Evolutionary conservation across 2,888 invertebrate genomes (phyloP).

Genomic region (Drosophila demipolita): DNA sequence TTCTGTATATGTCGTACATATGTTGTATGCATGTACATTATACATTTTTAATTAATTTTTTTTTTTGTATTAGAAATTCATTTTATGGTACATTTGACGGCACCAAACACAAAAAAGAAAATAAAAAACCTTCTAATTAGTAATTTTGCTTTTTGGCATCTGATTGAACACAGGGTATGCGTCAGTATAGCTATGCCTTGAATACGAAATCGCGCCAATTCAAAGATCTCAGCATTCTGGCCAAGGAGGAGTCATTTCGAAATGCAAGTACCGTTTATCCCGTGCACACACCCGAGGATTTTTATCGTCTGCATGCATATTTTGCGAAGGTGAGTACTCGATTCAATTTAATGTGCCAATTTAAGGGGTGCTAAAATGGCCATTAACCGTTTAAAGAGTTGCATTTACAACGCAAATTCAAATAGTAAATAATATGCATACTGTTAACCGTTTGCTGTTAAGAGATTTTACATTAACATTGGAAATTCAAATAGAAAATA

Average conservation of each 20-base stretch:
- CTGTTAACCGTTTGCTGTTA: conserved; percentile 5
- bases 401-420: not conserved
- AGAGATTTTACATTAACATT: not conserved
- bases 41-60: not conserved
- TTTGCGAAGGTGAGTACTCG: conserved; percentile 87
- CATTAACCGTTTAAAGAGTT: conserved; percentile 1
- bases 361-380: not conserved
- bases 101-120: conserved; percentile 4
- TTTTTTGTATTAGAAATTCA: conserved; percentile 12
- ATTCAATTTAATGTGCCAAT: not conserved
- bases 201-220: conserved; percentile 70
- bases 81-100: conserved; percentile 39
- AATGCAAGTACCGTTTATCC: conserved; percentile 89
- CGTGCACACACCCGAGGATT: conserved; percentile 87
- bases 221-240: conserved; percentile 85
- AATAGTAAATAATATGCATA: conserved; percentile 17
- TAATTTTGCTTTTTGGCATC: not conserved
- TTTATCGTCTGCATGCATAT: conserved; percentile 90
- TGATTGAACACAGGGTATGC: conserved; percentile 73
- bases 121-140: not conserved
- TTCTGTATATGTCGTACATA: not conserved
- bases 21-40: not conserved
- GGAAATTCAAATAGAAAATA: too few relatives aligned
- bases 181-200: conserved; percentile 77
- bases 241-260: conserved; percentile 85